phyloP scores from a whole-genome alignment of 2,797 vertebrate genomes.

The Mormyrops attenuatus region DNA sequence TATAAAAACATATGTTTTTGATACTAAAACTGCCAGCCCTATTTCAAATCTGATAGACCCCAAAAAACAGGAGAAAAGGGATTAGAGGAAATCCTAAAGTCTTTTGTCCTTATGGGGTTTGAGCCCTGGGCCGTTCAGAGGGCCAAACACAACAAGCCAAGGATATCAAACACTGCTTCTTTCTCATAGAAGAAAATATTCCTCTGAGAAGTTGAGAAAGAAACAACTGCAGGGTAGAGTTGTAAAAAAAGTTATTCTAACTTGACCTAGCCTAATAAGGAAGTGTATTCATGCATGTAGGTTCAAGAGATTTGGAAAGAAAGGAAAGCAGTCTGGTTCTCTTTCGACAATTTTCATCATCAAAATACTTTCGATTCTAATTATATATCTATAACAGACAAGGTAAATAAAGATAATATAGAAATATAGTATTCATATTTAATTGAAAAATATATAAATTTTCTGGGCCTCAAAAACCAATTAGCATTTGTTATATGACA shows the following conservation, averaged over 20 bases:
- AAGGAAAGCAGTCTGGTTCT: not conserved
- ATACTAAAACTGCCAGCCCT: constrained; percentile 16
- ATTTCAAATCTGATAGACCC: constrained; percentile 6
- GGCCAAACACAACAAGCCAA: constrained; percentile 19
- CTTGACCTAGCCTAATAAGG: not conserved
- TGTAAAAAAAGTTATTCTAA: not conserved
- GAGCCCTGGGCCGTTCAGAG: not conserved
- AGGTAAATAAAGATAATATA: not conserved
- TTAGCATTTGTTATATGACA: not conserved
- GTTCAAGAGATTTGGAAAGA: not conserved
- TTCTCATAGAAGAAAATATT: not conserved
- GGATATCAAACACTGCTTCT: constrained; percentile 6
- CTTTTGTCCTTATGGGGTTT: not conserved
- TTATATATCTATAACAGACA: not conserved
- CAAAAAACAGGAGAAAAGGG: constrained; percentile 10
- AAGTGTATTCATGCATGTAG: not conserved
- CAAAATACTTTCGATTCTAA: not conserved
- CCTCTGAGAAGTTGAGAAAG: not conserved
- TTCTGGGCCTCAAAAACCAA: not conserved
- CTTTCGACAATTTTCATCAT: not conserved
- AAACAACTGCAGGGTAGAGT: not conserved
- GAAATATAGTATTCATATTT: not conserved
- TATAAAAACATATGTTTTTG: constrained; percentile 21
- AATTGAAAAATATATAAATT: not conserved
- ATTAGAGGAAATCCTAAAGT: constrained; percentile 12